Base-by-base conservation (phyloP, 2,888 invertebrate species). In the Resseliella maxima region DNA sequence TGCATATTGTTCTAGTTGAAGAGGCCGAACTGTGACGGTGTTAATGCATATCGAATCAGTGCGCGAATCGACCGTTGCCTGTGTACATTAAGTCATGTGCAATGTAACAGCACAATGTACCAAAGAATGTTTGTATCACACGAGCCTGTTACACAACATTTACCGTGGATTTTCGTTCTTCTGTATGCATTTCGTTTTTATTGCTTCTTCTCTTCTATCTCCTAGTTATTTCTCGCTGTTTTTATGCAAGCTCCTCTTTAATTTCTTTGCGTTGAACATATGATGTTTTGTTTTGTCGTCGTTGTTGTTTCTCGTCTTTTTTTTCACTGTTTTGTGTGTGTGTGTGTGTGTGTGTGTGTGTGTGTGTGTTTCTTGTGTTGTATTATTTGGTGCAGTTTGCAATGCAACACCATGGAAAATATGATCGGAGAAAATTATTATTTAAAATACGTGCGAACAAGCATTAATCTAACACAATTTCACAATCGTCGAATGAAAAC, bases 11-110 rank as follows among this genome's bases (percentile, higher is more conserved):
- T 72, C 72, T 72, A 10, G 72, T 72, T 72, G 72, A 72, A 31
- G 72, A 31, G 72, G 72, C 72, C 72, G 72, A 72, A 72, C 72
- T 72, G 72, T 72, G 72, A 72, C 72, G 72, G 72, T 35, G 72
- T 72, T 72, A 72, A 72, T 72, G 72, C 72, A 72, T 72, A 72
- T 72, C 72, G 72, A 72, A 72, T 72, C 72, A 35, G 31, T 72
- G 24, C n/a, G 24, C 27, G 15, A 12, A 27, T 27, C 72, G 0
- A 12, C 59, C 1, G 31, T 72, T 12, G 12, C 35, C 31, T 8
- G 5, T 72, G 72, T 35, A 31, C 15, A 31, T n/a, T 15, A 24
- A 24, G 24, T 59, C 24, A 24, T 59, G 59, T 59, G 59, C 10
- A 24, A 24, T 59, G 59, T 24, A 59, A 6, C 59, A 50, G 18